Evolutionary conservation across 2,888 invertebrate genomes (phyloP).

Genomic region (Philereme transversata): DNA sequence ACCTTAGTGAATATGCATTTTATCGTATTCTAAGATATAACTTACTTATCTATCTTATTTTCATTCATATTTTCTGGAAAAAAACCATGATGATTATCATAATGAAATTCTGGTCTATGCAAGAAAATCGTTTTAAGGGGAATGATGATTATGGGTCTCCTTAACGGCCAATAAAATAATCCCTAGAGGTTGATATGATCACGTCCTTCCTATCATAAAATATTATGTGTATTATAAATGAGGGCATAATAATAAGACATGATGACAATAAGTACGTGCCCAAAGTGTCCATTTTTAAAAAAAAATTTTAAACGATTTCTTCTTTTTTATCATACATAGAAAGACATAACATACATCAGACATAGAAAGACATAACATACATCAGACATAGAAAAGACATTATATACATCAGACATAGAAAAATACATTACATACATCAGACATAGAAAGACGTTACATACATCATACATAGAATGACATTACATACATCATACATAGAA

Average conservation of each 20-base stretch:
- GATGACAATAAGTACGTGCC: conserved; percentile 4
- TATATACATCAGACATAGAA: no score
- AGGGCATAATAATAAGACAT: conserved; percentile 18
- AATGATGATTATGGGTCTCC: conserved; percentile 21
- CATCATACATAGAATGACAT: no score
- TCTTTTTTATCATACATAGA: no score
- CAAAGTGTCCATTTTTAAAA: conserved; percentile 1
- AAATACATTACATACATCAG: no score
- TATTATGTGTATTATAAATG: conserved; percentile 33
- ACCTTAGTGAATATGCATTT: no score
- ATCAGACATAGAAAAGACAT: no score
- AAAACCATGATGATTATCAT: conserved; percentile 1
- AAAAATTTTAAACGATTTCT: not conserved
- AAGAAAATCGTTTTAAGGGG: conserved; percentile 15
- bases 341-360: no score
- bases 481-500: no score
- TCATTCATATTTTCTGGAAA: not conserved
- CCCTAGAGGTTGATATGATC: conserved; percentile 32
- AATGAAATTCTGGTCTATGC: conserved; percentile 14
- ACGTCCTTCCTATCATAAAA: conserved; percentile 32
- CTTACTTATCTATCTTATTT: no score
- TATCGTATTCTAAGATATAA: no score
- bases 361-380: no score
- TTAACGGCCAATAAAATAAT: conserved; percentile 33
- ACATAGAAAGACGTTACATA: no score